phyloP scores from a whole-genome alignment of 1,140 invertebrate species.

The Drosophila ananassae region DNA sequence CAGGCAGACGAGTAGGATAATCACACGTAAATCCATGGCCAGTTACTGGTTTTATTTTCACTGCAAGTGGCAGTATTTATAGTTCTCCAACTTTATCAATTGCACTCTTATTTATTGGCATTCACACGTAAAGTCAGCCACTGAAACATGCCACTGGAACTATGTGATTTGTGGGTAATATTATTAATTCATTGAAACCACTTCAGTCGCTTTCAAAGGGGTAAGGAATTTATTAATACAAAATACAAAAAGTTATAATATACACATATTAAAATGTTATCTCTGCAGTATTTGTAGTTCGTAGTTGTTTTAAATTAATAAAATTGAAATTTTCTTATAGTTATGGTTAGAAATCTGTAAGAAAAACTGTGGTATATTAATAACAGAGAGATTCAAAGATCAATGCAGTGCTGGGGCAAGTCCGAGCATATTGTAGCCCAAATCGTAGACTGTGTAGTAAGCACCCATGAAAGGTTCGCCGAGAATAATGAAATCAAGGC shows the following conservation, averaged over 20 bases:
- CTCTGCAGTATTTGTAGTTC: too few species aligned
- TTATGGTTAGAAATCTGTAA: too few species aligned
- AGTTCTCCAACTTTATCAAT: constrained; percentile 10
- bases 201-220: too few species aligned
- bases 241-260: not conserved
- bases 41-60: constrained; percentile 1
- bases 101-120: not conserved
- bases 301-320: too few species aligned
- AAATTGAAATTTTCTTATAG: too few species aligned
- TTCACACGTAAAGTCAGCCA: constrained; percentile 25
- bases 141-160: not conserved
- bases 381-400: not conserved
- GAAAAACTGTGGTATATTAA: not conserved
- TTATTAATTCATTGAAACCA: not conserved
- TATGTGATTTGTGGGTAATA: constrained; percentile 33
- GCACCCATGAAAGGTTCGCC: constrained; percentile 51
- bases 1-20: constrained; percentile 19
- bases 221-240: not conserved
- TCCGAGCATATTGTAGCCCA: constrained; percentile 42
- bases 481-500: constrained; percentile 37
- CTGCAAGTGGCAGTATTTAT: constrained; percentile 9
- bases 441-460: constrained; percentile 48
- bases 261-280: too few species aligned
- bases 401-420: constrained; percentile 39
- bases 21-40: constrained; percentile 20